Evolutionary conservation across 1,140 invertebrate genomes (phyloP), one percentile per base, ranked within the genome.

Genomic region (Pygmarrhopalites habei): DNA sequence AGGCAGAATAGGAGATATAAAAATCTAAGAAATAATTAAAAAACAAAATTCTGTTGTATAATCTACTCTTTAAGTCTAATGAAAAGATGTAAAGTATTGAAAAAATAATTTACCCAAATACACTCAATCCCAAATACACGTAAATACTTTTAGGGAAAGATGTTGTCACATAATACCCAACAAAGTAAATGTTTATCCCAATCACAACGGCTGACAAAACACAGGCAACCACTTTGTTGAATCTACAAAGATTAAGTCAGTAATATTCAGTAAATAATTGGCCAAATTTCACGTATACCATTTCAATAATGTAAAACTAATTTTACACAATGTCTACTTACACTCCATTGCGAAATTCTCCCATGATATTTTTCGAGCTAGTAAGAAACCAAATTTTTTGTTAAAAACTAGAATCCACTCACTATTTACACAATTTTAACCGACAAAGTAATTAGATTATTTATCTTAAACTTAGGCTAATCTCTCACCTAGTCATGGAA

Each of bases 401-500:
- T n/a, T n/a, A n/a, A n/a, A n/a, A n/a, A n/a, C n/a, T n/a, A n/a
- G n/a, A n/a, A n/a, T n/a, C n/a, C n/a, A n/a, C n/a, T n/a, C n/a
- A n/a, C n/a, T n/a, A n/a, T n/a, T n/a, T n/a, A n/a, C n/a, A n/a
- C n/a, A n/a, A n/a, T n/a, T n/a, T n/a, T n/a, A n/a, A n/a, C n/a
- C n/a, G n/a, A n/a, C n/a, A n/a, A n/a, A n/a, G n/a, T n/a, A n/a
- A n/a, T n/a, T n/a, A n/a, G n/a, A n/a, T n/a, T n/a, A n/a, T n/a
- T n/a, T n/a, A n/a, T n/a, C n/a, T n/a, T n/a, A n/a, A n/a, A n/a
- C n/a, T n/a, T n/a, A n/a, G n/a, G n/a, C n/a, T n/a, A n/a, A n/a
- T n/a, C n/a, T n/a, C n/a, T n/a, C n/a, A n/a, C n/a, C n/a, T n/a
- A 0, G 90, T 94, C 72, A 95, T 95, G 1, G 90, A 89, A 28